Base-by-base conservation (phyloP, 2,888 invertebrate species). In the Hermodice carunculata region DNA sequence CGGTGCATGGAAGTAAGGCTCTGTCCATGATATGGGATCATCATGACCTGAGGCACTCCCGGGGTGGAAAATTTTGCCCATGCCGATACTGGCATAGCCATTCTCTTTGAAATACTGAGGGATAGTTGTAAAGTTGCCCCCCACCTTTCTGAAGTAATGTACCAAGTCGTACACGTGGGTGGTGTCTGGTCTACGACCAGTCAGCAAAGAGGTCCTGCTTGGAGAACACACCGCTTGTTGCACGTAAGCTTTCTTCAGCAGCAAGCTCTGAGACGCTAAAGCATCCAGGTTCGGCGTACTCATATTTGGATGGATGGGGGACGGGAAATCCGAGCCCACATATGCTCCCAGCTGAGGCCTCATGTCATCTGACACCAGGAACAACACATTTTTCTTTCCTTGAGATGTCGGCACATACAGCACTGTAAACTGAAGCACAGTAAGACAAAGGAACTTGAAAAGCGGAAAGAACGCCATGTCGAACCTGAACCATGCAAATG, bases 11-110 rank as follows among this genome's bases (percentile, higher is more conserved):
- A 31, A 66, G 32, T 53, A 66, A 11, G 66, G 62, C 29, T 37
- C 32, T 22, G 62, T 46, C 66, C 66, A 66, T 3, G 66, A 66
- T 11, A 57, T 51, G 1, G 66, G 62, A 31, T 66, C 66, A 32
- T 66, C 59, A 94, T 85, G 86, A 94, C 94, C 64, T 8, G 57
- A 60, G 3, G 54, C 54, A 19, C 26, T 22, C 2, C 60, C 60
- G 1, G 53, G 60, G 29, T 64, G 64, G 44, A 64, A 64, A 11
- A 64, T 48, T 34, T 60, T 60, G 2, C 60, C 60, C 60, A 60
- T 60, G 26, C 60, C 67, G 0, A 44, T 24, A 14, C 63, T 58
- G n/a, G 26, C 34, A 44, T 67, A 67, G 26, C 64, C 67, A 28
- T 64, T 40, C 24, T 67, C 63, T 26, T 67, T 67, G 60, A 67